These are phyloP conservation scores for Agrotis clavis DNA, from an alignment of 2,888 invertebrate species.

Conservation along the genomic window DNA sequence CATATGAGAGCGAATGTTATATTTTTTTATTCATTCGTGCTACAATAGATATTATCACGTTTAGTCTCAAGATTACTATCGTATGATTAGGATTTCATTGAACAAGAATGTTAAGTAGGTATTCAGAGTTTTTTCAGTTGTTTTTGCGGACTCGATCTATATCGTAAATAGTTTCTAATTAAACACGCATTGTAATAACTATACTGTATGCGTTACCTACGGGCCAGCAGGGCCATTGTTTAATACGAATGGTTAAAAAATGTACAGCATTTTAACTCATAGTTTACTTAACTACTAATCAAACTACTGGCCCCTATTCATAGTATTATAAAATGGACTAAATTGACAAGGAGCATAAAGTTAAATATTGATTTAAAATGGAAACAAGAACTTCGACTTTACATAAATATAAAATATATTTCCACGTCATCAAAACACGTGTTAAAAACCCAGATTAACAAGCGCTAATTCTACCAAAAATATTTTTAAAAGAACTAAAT, in stretches of 20 bases:
- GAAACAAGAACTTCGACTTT: no score
- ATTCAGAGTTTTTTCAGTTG: constrained; percentile 7
- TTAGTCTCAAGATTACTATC: constrained; percentile 18
- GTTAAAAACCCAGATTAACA: constrained; percentile 11
- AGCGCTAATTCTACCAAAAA: constrained; percentile 5
- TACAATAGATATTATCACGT: constrained; percentile 28
- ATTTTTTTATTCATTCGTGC: constrained; percentile 9
- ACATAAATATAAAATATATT: no score
- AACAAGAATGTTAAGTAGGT: constrained; percentile 23
- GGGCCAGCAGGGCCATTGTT: no score
- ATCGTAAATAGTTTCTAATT: not conserved
- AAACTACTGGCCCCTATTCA: no score
- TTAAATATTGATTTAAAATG: no score
- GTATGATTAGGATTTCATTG: constrained; percentile 26
- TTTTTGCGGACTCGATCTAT: not conserved
- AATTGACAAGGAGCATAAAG: no score
- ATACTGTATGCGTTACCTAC: no score
- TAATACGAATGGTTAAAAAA: no score
- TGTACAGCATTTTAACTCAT: no score
- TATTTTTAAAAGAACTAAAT: constrained; percentile 13
- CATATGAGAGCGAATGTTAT: constrained; percentile 16
- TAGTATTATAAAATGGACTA: no score
- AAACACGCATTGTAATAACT: not conserved
- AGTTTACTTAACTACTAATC: no score
- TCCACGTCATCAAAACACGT: constrained; percentile 5